Evolutionary conservation across 1,140 invertebrate species (phyloP), one percentile per base, ranked within the genome.

Genomic region (Pseudachorutes palmiensis): DNA sequence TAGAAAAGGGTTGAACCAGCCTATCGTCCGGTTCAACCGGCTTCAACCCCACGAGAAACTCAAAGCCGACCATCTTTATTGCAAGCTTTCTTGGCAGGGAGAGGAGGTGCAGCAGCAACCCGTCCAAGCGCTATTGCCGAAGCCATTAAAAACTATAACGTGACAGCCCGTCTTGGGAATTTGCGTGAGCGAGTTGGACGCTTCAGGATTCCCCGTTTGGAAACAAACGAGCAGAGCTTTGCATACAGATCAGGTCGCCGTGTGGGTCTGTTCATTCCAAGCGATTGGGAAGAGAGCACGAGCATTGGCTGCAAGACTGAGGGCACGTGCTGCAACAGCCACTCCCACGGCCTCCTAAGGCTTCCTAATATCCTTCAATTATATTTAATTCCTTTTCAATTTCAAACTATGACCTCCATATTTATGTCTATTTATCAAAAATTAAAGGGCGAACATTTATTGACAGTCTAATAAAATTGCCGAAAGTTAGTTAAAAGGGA

Each of bases 261-360:
- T 5, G 24, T 55, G 12, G 51, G 51, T 26, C 51, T 55, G 9
- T 55, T 55, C 24, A 5, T 55, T 16, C 51, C 9, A 22, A 24
- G 51, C 24, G n/a, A 24, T 55, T 55, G 51, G 51, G 14, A 55
- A 55, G 51, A 12, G 51, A 55, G 51, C 51, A 55, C 51, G 51
- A 5, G 51, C 51, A 55, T 16, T 55, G 12, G 51, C 51, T 55
- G 51, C 9, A 22, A 55, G 24, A 22, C 51, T 55, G 5, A 14
- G 51, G 51, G 51, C 51, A 12, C 51, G 51, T 16, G 51, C 51
- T 26, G 51, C 51, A 9, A 55, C 51, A 26, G 51, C 51, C 51
- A 55, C 51, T 14, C 51, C 51, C 51, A 55, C 51, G 12, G 51
- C 51, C 24, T 5, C 51, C 12, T 55, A 55, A 26, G n/a, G n/a